A percentile compares a stretch with the other conserved stretches of the same genome.
These are phyloP conservation scores for Anoura caudifer DNA, from an alignment of 2,113 vertebrate species.

Conservation along the genomic window DNA sequence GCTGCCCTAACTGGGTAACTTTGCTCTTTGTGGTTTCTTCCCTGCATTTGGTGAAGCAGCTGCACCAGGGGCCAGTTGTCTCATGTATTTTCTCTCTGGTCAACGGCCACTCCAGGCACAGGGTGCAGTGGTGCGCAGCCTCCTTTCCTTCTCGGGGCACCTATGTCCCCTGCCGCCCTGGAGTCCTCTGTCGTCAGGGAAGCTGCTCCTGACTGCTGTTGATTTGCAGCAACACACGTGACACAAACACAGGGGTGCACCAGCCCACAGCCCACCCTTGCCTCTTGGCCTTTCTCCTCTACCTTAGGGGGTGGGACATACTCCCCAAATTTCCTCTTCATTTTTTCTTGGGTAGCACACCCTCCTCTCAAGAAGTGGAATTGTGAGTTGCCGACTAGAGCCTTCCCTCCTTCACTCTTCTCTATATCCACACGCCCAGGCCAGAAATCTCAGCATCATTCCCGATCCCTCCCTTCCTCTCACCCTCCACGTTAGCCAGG, in stretches of 20 bases:
- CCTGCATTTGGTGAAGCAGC: not conserved
- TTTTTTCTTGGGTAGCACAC: not conserved
- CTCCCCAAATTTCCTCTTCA: not conserved
- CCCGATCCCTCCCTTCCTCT: not conserved
- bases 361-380: not conserved
- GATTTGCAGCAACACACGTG: rapidly evolving
- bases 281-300: not conserved
- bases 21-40: not conserved
- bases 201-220: not conserved
- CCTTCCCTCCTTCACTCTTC: not conserved
- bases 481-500: too few relatives aligned
- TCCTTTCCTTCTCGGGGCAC: not conserved
- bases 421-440: not conserved
- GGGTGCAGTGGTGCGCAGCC: rapidly evolving
- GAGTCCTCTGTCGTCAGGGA: not conserved
- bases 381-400: not conserved
- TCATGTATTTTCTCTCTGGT: not conserved
- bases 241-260: rapidly evolving
- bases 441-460: not conserved
- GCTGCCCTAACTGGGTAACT: not conserved
- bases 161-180: not conserved
- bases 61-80: not conserved
- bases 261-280: rapidly evolving
- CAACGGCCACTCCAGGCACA: not conserved
- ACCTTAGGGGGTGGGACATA: not conserved